These are phyloP conservation scores for Trachymyrmex cornetzi DNA, from an alignment of 1,140 invertebrate species.

Conservation along the genomic window DNA sequence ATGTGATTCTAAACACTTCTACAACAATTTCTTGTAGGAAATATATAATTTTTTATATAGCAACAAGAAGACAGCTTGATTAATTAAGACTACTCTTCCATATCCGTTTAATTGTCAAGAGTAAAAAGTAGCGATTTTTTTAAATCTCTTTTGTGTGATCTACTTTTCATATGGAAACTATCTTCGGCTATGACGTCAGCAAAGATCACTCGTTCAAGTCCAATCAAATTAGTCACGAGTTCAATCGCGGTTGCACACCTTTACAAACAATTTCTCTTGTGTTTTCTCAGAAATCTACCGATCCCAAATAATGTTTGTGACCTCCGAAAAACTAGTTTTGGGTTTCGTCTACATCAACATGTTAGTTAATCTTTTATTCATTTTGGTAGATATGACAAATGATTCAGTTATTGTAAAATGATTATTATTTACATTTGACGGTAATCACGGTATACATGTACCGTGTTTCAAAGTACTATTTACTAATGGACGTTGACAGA, in stretches of 20 bases:
- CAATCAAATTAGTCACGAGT: constrained; percentile 35
- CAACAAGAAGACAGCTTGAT: background rate
- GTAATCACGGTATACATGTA: background rate
- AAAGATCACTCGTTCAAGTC: constrained; percentile 26
- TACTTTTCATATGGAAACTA: constrained; percentile 48
- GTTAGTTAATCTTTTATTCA: background rate
- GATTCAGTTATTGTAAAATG: background rate
- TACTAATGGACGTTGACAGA: constrained; percentile 2
- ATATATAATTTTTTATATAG: background rate
- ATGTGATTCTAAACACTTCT: background rate
- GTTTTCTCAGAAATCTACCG: background rate
- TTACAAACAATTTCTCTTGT: constrained; percentile 67
- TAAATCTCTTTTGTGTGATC: constrained; percentile 7
- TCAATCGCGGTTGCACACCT: constrained; percentile 29
- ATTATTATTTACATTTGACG: constrained; percentile 23
- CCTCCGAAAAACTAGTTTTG: constrained; percentile 37
- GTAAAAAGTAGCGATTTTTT: background rate
- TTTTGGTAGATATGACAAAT: background rate
- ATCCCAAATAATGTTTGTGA: constrained; percentile 15
- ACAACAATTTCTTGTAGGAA: background rate
- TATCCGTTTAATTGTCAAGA: background rate
- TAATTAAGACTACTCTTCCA: background rate
- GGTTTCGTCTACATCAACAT: background rate
- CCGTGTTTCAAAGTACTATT: background rate
- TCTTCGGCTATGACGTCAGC: constrained; percentile 7